Percentiles rank a stretch among this genome's conserved stretches.
Conservation (phyloP, 1,140 invertebrate genomes). For the Gryllus bimaculatus region DNA sequence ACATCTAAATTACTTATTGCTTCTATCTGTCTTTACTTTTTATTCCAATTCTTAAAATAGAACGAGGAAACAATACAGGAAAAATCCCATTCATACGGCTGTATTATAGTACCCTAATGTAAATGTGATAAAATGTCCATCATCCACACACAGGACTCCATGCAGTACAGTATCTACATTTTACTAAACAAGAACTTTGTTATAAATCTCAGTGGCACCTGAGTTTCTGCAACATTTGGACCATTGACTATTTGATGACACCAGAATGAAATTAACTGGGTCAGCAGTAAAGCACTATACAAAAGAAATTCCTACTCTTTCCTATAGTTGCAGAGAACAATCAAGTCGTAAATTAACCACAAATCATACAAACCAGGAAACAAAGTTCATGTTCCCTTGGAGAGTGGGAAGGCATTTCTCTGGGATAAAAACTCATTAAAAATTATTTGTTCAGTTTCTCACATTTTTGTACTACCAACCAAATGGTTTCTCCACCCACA, state of each 20-base stretch:
- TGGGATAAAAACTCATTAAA: background rate
- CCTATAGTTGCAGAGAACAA: background rate
- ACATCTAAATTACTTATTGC: background rate
- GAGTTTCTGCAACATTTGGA: background rate
- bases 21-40: conserved; percentile 5
- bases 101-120: background rate
- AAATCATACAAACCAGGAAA: background rate
- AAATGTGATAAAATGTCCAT: background rate
- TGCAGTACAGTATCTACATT: conserved; percentile 4
- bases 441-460: background rate
- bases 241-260: conserved; percentile 4
- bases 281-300: background rate
- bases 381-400: background rate
- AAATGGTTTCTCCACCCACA: no score
- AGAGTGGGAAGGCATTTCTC: background rate
- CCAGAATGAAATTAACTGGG: background rate
- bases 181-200: background rate
- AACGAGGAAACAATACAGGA: background rate
- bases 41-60: conserved; percentile 6
- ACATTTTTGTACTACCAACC: background rate
- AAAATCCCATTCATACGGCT: background rate
- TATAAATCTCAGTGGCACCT: background rate
- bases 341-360: background rate
- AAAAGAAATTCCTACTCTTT: background rate
- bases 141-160: background rate